phyloP scores from a whole-genome alignment of 2,888 invertebrate genomes.

The Aleiodes testaceus region DNA sequence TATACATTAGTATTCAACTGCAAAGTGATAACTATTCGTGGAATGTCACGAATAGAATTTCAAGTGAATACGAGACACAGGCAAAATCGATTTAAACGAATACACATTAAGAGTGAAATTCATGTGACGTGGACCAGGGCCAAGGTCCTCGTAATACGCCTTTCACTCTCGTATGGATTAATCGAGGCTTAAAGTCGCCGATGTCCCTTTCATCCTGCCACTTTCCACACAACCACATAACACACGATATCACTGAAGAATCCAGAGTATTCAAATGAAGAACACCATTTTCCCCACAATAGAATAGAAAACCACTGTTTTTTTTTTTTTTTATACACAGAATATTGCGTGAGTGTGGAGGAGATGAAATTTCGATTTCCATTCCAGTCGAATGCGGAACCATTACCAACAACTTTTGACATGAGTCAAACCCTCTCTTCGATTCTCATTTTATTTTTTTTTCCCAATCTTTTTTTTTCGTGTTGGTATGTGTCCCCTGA shows the following conservation, averaged over 20 bases:
- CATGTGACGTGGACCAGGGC: constrained; percentile 21
- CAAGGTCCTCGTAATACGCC: constrained; percentile 26
- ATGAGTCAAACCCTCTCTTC: constrained; percentile 39
- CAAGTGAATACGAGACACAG: neutral
- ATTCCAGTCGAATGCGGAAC: constrained; percentile 41
- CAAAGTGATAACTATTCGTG: constrained; percentile 15
- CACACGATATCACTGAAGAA: constrained; percentile 22
- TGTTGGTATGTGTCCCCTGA: constrained; percentile 17
- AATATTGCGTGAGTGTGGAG: neutral
- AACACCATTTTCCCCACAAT: constrained; percentile 27
- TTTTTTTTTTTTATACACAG: too few species aligned
- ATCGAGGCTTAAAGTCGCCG: constrained; percentile 36
- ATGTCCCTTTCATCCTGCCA: constrained; percentile 33
- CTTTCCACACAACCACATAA: constrained; percentile 7
- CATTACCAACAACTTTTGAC: constrained; percentile 41
- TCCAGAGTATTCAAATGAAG: constrained; percentile 24
- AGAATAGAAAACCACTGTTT: neutral
- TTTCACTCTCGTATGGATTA: constrained; percentile 38
- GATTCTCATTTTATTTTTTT: constrained; percentile 24
- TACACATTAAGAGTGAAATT: constrained; percentile 21
- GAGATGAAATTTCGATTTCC: constrained; percentile 39
- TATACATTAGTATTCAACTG: constrained; percentile 7
- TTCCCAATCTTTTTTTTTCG: constrained; percentile 14
- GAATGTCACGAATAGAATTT: constrained; percentile 15
- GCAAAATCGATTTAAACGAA: constrained; percentile 21